Conservation (phyloP, 1,140 invertebrate genomes). For the Pseudomyrmex flavicornis region DNA sequence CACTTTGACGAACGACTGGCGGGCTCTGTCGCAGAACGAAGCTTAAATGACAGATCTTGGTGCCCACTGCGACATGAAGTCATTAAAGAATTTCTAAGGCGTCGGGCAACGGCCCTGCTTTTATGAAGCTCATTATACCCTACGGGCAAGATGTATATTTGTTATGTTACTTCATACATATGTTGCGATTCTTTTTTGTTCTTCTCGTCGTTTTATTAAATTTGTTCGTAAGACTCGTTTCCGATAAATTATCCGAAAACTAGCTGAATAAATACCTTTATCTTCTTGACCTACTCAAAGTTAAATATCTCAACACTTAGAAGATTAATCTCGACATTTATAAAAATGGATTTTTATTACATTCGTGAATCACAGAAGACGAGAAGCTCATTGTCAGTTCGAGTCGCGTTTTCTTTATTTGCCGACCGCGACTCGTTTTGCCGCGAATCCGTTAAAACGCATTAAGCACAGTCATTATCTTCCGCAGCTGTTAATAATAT, state of each 20-base stretch:
- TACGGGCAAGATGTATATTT: conserved; percentile 37
- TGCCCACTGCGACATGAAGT: conserved; percentile 73
- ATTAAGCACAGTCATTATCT: conserved; percentile 45
- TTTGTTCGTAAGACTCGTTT: conserved; percentile 26
- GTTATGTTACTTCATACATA: conserved; percentile 13
- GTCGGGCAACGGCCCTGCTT: conserved; percentile 76
- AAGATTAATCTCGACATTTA: not conserved
- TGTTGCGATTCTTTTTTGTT: conserved; percentile 46
- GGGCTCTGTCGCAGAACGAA: conserved; percentile 32
- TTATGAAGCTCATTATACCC: conserved; percentile 59
- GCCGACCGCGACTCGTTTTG: not conserved
- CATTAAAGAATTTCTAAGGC: conserved; percentile 81
- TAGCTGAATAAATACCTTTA: not conserved
- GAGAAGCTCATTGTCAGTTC: not conserved
- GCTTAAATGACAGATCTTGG: conserved; percentile 61
- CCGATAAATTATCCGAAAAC: conserved; percentile 29
- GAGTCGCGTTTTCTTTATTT: conserved; percentile 13
- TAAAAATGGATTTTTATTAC: too few relatives aligned
- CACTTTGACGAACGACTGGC: conserved; percentile 42
- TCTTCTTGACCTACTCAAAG: not conserved
- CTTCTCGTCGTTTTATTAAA: conserved; percentile 39
- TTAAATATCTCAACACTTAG: not conserved
- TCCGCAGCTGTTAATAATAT: conserved; percentile 49
- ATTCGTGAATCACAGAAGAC: not conserved
- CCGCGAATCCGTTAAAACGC: conserved; percentile 27